phyloP scores from a whole-genome alignment of 1,140 invertebrate species.

The Scaptodrosophila lebanonensis region DNA sequence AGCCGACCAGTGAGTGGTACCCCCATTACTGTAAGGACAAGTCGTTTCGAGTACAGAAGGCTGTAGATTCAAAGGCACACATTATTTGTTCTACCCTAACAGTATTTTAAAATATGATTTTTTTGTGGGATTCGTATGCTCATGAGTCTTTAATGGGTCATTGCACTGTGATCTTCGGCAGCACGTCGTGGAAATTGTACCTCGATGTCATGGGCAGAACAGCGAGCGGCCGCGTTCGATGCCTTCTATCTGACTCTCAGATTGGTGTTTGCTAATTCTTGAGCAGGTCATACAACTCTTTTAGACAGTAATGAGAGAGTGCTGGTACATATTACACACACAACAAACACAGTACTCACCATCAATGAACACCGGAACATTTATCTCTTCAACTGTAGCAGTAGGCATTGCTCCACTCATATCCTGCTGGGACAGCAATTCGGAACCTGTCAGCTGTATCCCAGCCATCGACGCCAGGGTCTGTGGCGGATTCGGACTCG shows the following conservation, averaged over 20 bases:
- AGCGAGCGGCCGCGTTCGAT: constrained; percentile 15
- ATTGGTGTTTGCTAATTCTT: constrained; percentile 23
- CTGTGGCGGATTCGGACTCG: constrained; percentile 41
- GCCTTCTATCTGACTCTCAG: constrained; percentile 70
- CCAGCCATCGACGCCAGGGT: constrained; percentile 72
- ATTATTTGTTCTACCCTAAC: too few species aligned
- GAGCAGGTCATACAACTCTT: not conserved
- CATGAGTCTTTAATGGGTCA: constrained; percentile 62
- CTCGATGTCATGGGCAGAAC: constrained; percentile 63
- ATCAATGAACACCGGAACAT: constrained; percentile 77
- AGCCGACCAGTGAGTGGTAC: too few species aligned
- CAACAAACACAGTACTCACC: constrained; percentile 76
- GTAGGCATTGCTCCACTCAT: constrained; percentile 77
- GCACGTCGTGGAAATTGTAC: constrained; percentile 60
- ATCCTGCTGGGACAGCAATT: constrained; percentile 62
- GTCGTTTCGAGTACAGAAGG: too few species aligned
- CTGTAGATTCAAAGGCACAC: too few species aligned
- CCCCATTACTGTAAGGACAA: too few species aligned
- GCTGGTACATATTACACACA: constrained; percentile 70
- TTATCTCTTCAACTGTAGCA: constrained; percentile 77
- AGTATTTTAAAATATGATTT: not conserved
- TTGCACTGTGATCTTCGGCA: constrained; percentile 69
- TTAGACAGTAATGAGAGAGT: constrained; percentile 69
- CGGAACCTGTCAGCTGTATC: constrained; percentile 73
- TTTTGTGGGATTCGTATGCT: constrained; percentile 13